A percentile compares a stretch with the other conserved stretches of the same genome.
Conservation (phyloP, 2,797 vertebrate species). For the Anabas testudineus region DNA sequence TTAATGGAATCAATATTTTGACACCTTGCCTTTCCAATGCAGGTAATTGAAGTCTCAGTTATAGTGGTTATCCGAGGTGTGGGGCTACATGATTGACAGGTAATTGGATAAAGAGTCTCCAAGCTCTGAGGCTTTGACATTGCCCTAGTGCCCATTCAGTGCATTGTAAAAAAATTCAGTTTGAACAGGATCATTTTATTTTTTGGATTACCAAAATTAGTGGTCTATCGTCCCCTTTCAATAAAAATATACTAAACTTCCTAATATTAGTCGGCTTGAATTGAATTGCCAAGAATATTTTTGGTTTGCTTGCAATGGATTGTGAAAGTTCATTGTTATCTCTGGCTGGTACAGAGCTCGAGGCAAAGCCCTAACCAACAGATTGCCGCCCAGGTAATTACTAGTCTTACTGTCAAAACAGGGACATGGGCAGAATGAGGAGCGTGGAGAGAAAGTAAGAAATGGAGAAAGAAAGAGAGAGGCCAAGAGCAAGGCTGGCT, state of each 20-base stretch:
- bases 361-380: slow-evolving; percentile 51
- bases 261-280: slow-evolving; percentile 7
- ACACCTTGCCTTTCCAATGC: slow-evolving; percentile 66
- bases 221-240: too few relatives aligned
- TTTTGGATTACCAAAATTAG: too few relatives aligned
- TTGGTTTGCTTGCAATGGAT: slow-evolving; percentile 34
- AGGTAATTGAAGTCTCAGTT: slow-evolving; percentile 72
- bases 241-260: slow-evolving; percentile 4
- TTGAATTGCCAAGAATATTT: background rate
- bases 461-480: slow-evolving; percentile 15
- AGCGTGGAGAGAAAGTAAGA: slow-evolving; percentile 24
- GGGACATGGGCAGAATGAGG: slow-evolving; percentile 22
- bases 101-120: slow-evolving; percentile 69
- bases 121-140: slow-evolving; percentile 42
- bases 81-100: slow-evolving; percentile 63
- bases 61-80: slow-evolving; percentile 63
- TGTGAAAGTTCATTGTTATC: slow-evolving; percentile 48
- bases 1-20: slow-evolving; percentile 82
- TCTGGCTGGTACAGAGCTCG: slow-evolving; percentile 42
- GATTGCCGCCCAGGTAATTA: slow-evolving; percentile 64
- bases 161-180: slow-evolving; percentile 45
- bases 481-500: slow-evolving; percentile 15
- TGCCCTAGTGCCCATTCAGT: slow-evolving; percentile 33
- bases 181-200: background rate
- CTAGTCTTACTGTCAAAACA: slow-evolving; percentile 63